These are phyloP conservation scores for Stenodera caucasica DNA, from an alignment of 2,888 invertebrate genomes.

Conservation along the genomic window DNA sequence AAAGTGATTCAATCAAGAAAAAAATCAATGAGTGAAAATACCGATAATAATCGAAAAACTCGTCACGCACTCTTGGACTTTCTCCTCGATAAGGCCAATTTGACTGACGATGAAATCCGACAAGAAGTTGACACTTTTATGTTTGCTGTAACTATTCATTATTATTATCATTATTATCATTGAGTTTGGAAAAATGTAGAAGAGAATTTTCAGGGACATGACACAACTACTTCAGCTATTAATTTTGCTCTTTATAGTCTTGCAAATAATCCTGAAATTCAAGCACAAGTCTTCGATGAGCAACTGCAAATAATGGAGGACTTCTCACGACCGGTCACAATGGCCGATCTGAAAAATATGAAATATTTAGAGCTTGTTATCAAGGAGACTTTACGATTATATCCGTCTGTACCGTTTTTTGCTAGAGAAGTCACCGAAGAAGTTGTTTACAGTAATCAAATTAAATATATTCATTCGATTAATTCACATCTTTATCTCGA, in stretches of 20 bases:
- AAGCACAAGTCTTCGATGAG: slow-evolving; percentile 35
- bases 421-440: slow-evolving; percentile 54
- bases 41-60: background rate
- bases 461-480: too few species aligned
- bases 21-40: background rate
- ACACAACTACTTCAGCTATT: slow-evolving; percentile 57
- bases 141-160: slow-evolving; percentile 62
- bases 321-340: slow-evolving; percentile 17
- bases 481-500: too few species aligned
- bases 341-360: slow-evolving; percentile 33
- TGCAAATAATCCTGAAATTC: slow-evolving; percentile 54
- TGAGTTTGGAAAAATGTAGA: background rate
- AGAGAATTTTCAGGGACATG: slow-evolving; percentile 50
- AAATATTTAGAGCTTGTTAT: slow-evolving; percentile 37
- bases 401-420: slow-evolving; percentile 59
- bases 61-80: slow-evolving; percentile 73
- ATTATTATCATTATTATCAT: background rate
- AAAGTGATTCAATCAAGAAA: slow-evolving; percentile 55
- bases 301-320: slow-evolving; percentile 32
- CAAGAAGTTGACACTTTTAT: slow-evolving; percentile 76
- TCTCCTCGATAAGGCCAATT: slow-evolving; percentile 61
- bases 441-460: slow-evolving; percentile 38
- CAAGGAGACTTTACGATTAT: slow-evolving; percentile 52
- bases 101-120: slow-evolving; percentile 63
- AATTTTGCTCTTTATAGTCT: slow-evolving; percentile 55